Evolutionary conservation across 2,888 invertebrate genomes (phyloP).

Genomic region (Bibio marci): DNA sequence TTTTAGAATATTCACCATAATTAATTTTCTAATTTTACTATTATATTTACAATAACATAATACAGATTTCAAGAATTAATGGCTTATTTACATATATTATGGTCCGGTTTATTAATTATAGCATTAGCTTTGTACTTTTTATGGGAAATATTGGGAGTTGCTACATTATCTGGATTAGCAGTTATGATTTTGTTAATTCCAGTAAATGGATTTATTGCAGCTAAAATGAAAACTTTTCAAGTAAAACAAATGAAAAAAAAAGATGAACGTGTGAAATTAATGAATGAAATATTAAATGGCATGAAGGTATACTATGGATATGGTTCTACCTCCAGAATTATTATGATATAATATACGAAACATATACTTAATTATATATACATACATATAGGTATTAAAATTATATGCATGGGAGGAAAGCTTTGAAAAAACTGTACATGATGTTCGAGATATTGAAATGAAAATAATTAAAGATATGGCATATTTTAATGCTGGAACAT

Average conservation of each 20-base stretch:
- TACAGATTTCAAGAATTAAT: slow-evolving; percentile 16
- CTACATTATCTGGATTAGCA: slow-evolving; percentile 33
- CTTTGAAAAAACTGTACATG: slow-evolving; percentile 35
- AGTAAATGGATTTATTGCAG: slow-evolving; percentile 26
- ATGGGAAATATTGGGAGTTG: slow-evolving; percentile 13
- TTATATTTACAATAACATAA: too few relatives aligned
- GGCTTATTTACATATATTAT: slow-evolving; percentile 14
- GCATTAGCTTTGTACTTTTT: slow-evolving; percentile 21
- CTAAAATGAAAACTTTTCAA: slow-evolving; percentile 17
- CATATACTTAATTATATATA: too few relatives aligned
- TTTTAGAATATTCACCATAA: too few relatives aligned
- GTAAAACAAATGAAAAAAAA: slow-evolving; percentile 31
- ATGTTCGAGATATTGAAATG: slow-evolving; percentile 38
- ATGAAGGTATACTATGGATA: slow-evolving; percentile 22
- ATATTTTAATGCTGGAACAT: slow-evolving; percentile 32
- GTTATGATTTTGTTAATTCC: slow-evolving; percentile 36
- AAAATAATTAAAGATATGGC: slow-evolving; percentile 35
- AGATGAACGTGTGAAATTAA: slow-evolving; percentile 31
- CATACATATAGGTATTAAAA: slow-evolving; percentile 4
- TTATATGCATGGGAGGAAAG: slow-evolving; percentile 44
- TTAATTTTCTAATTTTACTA: too few relatives aligned
- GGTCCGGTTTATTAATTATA: slow-evolving; percentile 27
- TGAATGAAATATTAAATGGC: slow-evolving; percentile 32
- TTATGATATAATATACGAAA: too few relatives aligned
- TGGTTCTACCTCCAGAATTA: too few relatives aligned